Evolutionary conservation across 2,113 vertebrate genomes (phyloP).

Genomic region (Choloepus hoffmanni): DNA sequence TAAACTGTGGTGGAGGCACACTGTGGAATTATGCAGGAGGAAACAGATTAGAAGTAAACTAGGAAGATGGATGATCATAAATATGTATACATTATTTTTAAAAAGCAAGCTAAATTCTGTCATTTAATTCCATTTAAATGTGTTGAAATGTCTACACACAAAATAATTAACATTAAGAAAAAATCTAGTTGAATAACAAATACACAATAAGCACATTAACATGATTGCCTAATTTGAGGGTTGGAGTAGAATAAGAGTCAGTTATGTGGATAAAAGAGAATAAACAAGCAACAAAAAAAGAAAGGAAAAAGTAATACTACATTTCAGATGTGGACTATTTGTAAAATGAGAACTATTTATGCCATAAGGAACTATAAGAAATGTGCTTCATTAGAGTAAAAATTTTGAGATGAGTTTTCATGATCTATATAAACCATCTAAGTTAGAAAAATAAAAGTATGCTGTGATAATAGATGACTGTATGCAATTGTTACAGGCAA

Average conservation of each 20-base stretch:
- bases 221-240: background rate
- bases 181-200: background rate
- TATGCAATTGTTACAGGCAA: background rate
- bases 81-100: background rate
- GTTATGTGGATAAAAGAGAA: background rate
- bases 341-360: background rate
- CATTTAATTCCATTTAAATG: background rate
- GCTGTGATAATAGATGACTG: background rate
- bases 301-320: background rate
- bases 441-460: background rate
- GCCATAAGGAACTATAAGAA: background rate
- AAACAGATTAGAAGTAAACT: background rate
- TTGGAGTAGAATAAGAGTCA: background rate
- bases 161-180: background rate
- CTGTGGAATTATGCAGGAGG: background rate
- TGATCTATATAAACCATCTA: background rate
- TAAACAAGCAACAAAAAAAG: background rate
- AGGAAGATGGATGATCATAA: background rate
- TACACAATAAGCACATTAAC: background rate
- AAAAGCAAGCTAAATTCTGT: background rate
- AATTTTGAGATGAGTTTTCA: background rate
- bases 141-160: background rate
- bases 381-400: background rate
- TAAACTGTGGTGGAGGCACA: background rate
- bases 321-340: background rate